Evolutionary conservation across 2,888 invertebrate species (phyloP).

Genomic region (Tenthredo mesomela): DNA sequence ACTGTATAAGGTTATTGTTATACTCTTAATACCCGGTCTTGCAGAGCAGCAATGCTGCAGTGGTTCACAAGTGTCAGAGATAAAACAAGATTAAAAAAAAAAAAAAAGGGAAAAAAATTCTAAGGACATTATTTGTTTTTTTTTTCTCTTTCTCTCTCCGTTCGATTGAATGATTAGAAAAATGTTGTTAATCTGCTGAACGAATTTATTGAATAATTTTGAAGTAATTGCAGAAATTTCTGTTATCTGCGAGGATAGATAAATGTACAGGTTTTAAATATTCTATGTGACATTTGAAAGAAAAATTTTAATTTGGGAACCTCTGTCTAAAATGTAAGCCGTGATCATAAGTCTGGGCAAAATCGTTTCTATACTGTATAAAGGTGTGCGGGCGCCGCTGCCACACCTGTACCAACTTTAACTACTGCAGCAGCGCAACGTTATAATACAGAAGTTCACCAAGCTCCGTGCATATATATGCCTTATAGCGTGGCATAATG

Average conservation of each 20-base stretch:
- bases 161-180: too few species aligned
- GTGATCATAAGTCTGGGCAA: conserved; percentile 4
- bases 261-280: not conserved
- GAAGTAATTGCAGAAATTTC: too few species aligned
- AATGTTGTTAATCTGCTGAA: too few species aligned
- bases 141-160: too few species aligned
- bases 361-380: not conserved
- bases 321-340: not conserved
- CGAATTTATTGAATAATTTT: too few species aligned
- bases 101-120: too few species aligned
- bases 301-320: not conserved
- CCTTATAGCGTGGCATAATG: not conserved
- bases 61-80: not conserved
- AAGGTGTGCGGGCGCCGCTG: not conserved
- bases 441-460: not conserved
- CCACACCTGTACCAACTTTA: conserved; percentile 31
- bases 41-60: not conserved
- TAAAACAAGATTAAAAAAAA: not conserved
- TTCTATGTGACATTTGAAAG: not conserved
- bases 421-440: not conserved
- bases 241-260: too few species aligned
- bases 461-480: not conserved
- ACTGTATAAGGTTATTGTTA: not conserved
- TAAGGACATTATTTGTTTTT: too few species aligned
- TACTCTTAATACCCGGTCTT: not conserved